Base-by-base conservation (phyloP, 2,888 invertebrate species). In the Spilosoma lubricipeda region DNA sequence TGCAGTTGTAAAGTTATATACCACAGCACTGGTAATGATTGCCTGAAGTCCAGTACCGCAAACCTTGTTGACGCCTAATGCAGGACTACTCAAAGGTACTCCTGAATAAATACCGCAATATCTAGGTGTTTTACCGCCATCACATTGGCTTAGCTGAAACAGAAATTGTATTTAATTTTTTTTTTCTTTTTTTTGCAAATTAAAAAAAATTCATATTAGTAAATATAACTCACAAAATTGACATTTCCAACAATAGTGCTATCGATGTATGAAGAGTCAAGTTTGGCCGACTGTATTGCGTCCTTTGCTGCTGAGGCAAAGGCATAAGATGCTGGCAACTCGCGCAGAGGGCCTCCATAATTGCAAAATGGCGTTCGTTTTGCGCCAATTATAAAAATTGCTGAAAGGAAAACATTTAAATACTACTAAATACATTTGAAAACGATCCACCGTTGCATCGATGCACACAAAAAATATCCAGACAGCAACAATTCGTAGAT, bases 21-120 rank as follows among this genome's bases (percentile, higher is more conserved):
- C 98, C 96, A 99, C 97, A 71, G 98, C 97, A 75, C 98, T 98
- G 90, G 97, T 98, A 11, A 99, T 97, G 76, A 99, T 96, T 0
- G 99, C 97, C 91, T 99, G 99, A 88, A 99, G 98, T 18, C 99
- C 99, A 72, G 99, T 99, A 23, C 99, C 99, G 92, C 99, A 99
- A 27, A 99, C 96, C 81, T 99, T 97, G 93, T 99, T 99, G 23
- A 99, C 97, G 33, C 97, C 97, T 13, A 99, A 92, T 0, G 99
- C 99, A n/a, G 99, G 99, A 77, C 96, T 97, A 45, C 98, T 97
- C 76, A 97, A 91, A 1, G 99, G 98, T 56, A 99, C 97, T 65
- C 99, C 99, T 77, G 97, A 96, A 85, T 97, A 97, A 20, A 99
- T 95, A 0, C 97, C 97, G 74, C 98, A 98, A 92, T 99, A 99